Percentiles rank a stretch among this genome's conserved stretches.
Conservation (phyloP, 2,797 vertebrate genomes). For the Arctocebus calabarensis region DNA sequence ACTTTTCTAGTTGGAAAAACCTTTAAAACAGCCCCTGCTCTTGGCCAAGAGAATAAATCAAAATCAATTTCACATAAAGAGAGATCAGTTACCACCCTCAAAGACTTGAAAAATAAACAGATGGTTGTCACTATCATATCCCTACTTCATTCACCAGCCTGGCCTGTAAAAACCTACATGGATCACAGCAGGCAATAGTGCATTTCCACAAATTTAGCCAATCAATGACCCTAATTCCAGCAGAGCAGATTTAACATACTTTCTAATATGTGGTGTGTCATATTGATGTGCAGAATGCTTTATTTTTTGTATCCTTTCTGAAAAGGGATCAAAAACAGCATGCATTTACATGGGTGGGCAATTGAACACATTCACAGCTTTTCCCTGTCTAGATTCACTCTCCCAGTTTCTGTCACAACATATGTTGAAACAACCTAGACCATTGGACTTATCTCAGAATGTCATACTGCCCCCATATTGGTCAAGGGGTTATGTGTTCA, state of each 20-base stretch:
- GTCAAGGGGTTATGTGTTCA: no score
- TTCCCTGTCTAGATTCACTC: background rate
- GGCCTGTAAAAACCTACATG: background rate
- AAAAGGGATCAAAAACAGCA: background rate
- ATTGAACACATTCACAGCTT: background rate
- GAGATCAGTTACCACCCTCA: background rate
- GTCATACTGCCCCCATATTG: background rate
- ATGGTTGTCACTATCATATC: background rate
- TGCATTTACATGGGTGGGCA: no score
- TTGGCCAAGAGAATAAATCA: background rate
- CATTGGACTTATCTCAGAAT: background rate
- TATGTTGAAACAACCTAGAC: background rate
- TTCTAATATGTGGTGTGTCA: background rate
- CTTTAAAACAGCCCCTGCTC: background rate
- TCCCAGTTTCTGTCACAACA: background rate
- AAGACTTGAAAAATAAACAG: background rate
- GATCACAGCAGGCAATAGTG: background rate
- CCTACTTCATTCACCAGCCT: background rate
- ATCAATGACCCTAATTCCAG: background rate
- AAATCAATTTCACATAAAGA: background rate
- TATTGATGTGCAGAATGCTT: background rate
- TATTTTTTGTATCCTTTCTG: no score
- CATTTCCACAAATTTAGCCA: background rate
- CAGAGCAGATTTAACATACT: background rate
- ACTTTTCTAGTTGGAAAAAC: background rate